A percentile compares a stretch with the other conserved stretches of the same genome.
These are phyloP conservation scores for Merodon equestris DNA, from an alignment of 2,888 invertebrate genomes.

Conservation along the genomic window DNA sequence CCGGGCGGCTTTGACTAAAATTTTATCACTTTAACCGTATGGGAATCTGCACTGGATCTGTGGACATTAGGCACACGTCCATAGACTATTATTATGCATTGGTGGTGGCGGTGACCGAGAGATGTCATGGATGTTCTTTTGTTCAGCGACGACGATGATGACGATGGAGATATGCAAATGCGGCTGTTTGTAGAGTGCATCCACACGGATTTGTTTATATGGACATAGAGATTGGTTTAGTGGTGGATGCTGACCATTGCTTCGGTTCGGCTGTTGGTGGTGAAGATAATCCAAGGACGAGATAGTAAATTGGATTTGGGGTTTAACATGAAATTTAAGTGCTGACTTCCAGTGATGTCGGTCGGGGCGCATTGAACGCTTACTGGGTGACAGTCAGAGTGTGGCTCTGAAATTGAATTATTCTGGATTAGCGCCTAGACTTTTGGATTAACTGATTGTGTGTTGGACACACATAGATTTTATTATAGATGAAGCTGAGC, in stretches of 20 bases:
- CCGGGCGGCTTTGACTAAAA: constrained; percentile 17
- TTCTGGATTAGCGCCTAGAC: neutral
- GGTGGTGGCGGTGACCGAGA: constrained; percentile 45
- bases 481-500: too few relatives aligned
- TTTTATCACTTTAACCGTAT: constrained; percentile 50
- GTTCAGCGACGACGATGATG: constrained; percentile 19
- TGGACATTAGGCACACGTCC: constrained; percentile 64
- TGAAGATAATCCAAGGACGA: constrained; percentile 54
- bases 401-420: constrained; percentile 22
- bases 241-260: constrained; percentile 53
- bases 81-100: constrained; percentile 57
- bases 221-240: constrained; percentile 49
- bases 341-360: constrained; percentile 48
- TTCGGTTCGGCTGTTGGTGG: constrained; percentile 51
- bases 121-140: constrained; percentile 57
- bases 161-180: constrained; percentile 58
- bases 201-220: too few relatives aligned
- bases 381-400: constrained; percentile 39
- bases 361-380: constrained; percentile 23
- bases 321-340: constrained; percentile 65
- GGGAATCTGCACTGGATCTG: constrained; percentile 17
- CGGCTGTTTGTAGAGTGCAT: constrained; percentile 25
- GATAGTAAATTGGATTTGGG: constrained; percentile 65
- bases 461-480: too few relatives aligned
- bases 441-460: constrained; percentile 4